Conservation (phyloP, 2,113 vertebrate species). For the Upupa epops region DNA sequence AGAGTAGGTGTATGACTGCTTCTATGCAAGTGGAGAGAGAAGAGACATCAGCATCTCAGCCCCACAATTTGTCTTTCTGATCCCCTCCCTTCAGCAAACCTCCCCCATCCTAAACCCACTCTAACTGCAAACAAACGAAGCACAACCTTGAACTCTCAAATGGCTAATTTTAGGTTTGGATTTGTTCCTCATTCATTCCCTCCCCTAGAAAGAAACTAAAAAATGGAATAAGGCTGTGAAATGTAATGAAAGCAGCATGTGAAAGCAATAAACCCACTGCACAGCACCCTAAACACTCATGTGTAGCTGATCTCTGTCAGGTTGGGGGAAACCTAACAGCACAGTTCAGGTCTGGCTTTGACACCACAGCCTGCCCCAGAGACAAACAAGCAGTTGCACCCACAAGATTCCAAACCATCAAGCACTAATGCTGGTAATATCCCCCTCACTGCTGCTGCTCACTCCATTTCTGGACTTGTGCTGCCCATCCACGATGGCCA, state of each 20-base stretch:
- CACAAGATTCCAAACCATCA: not conserved
- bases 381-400: not conserved
- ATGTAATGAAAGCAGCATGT: conserved; percentile 67
- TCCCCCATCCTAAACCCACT: not conserved
- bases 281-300: conserved; percentile 11
- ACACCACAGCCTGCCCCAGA: not conserved
- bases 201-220: not conserved
- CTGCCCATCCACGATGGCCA: not conserved
- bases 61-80: not conserved
- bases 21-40: rapidly evolving
- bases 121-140: conserved; percentile 33
- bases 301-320: not conserved
- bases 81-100: not conserved
- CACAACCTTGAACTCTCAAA: conserved; percentile 10
- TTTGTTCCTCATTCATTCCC: not conserved
- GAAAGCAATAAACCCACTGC: conserved; percentile 25
- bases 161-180: conserved; percentile 30
- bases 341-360: not conserved
- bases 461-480: not conserved
- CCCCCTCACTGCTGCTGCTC: rapidly evolving
- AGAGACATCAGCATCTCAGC: not conserved
- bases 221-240: not conserved
- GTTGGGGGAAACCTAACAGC: not conserved
- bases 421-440: too few relatives aligned
- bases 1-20: not conserved